phyloP scores from a whole-genome alignment of 1,140 invertebrate species.

The Psilanteris sp. region DNA sequence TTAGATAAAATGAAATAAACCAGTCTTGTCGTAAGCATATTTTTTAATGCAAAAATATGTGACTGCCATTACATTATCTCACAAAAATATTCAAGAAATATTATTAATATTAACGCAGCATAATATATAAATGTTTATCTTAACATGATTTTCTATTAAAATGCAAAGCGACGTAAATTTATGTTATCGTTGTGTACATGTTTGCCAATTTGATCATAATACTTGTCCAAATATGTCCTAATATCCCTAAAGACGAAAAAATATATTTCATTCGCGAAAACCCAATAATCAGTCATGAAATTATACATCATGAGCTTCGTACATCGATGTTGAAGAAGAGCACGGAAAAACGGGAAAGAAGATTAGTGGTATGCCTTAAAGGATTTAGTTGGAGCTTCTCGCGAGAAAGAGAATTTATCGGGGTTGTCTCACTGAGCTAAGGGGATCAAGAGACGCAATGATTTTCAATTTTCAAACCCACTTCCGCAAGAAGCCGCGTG shows the following conservation, averaged over 20 bases:
- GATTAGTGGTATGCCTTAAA: conserved; percentile 65
- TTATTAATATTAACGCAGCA: too few relatives aligned
- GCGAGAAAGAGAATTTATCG: conserved; percentile 74
- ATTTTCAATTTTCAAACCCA: conserved; percentile 79
- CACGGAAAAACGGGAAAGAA: conserved; percentile 58
- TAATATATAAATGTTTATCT: too few relatives aligned
- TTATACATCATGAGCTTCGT: conserved; percentile 54
- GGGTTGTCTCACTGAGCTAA: conserved; percentile 74
- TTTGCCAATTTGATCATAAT: too few relatives aligned
- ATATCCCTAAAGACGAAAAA: neutral
- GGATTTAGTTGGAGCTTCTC: conserved; percentile 59
- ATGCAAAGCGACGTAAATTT: too few relatives aligned
- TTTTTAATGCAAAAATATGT: too few relatives aligned
- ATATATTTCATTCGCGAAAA: conserved; percentile 56
- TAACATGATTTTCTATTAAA: too few relatives aligned
- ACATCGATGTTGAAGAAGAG: conserved; percentile 55
- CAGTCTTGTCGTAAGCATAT: too few relatives aligned
- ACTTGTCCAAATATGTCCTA: too few relatives aligned
- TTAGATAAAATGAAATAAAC: too few relatives aligned
- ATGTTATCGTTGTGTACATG: too few relatives aligned
- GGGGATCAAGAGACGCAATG: conserved; percentile 77
- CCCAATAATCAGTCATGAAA: conserved; percentile 64
- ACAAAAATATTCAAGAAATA: too few relatives aligned
- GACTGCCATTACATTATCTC: too few relatives aligned
- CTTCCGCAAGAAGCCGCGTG: conserved; percentile 66